phyloP scores from a whole-genome alignment of 2,797 vertebrate species.

The Lithobates pipiens region DNA sequence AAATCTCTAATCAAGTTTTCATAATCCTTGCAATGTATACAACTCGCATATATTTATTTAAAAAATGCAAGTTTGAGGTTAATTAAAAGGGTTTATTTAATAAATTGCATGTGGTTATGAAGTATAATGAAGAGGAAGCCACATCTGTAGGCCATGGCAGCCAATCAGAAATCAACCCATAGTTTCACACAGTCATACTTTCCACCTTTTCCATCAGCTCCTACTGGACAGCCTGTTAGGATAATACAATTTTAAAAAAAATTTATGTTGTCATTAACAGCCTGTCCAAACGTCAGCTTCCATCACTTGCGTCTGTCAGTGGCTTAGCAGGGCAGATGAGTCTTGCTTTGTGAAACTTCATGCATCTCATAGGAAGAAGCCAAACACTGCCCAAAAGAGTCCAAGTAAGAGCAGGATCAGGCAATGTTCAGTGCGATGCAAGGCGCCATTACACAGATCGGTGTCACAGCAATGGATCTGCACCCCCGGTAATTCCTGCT shows the following conservation, averaged over 20 bases:
- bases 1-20: no score
- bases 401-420: neutral
- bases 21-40: no score
- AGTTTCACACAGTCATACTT: neutral
- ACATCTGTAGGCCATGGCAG: no score
- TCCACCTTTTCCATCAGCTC: no score
- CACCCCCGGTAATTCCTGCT: conserved; percentile 88
- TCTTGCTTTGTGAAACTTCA: neutral
- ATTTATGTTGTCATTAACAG: neutral
- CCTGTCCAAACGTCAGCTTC: neutral
- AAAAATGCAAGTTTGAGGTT: no score
- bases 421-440: conserved; percentile 14
- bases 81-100: no score
- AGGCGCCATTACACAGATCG: conserved; percentile 82
- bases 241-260: neutral
- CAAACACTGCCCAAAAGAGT: conserved; percentile 50
- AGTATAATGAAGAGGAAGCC: neutral
- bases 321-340: neutral
- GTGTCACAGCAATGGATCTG: conserved; percentile 83
- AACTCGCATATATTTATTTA: no score
- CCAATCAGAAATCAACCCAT: no score
- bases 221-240: neutral
- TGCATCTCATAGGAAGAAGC: conserved; percentile 63
- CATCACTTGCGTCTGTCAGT: neutral
- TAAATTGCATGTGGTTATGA: neutral